Base-by-base conservation (phyloP, 2,888 invertebrate species). In the Ophion obscuratus region DNA sequence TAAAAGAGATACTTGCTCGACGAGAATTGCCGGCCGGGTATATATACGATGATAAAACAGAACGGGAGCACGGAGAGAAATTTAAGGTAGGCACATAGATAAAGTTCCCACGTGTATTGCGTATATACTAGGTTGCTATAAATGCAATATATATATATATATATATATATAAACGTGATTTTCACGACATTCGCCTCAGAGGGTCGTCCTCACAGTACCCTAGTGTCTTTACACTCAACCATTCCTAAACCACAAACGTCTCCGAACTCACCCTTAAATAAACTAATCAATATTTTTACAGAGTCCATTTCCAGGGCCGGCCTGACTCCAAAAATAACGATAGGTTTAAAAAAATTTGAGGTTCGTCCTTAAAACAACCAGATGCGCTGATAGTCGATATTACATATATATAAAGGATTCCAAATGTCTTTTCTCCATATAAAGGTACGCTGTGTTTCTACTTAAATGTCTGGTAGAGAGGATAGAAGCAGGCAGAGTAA, bases 401-500 rank as follows among this genome's bases (percentile, higher is more conserved):
- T 53, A 47, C 31, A 11, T n/a, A 67, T 24, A 67, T 44, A 47
- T 66, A 66, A 2, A 7, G 40, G 9, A 0, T 40, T 40, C 40
- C 3, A 40, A 40, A 40, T 40, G 40, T 40, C 40, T 40, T 40
- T 40, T 44, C 40, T 24, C 3, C 24, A 44, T 62, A 47, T 59
- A 17, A 27, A 78, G 11, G 62, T 40, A 40, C 71, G 61, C 75
- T 61, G 71, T 76, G 85, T 83, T 83, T 83, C 68, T 64, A 86
- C 73, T 80, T 74, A 64, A 67, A 67, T 61, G 73, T 64, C 17
- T 68, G 68, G 67, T 80, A 76, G 62, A 73, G 83, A 80, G 73
- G 83, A 70, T 53, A 83, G 82, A 79, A 85, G 84, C 82, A 84
- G 84, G 77, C 82, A 67, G 85, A 87, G 87, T 88, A 88, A 88